Evolutionary conservation across 2,113 vertebrate species (phyloP).

Genomic region (Tautogolabrus adspersus): DNA sequence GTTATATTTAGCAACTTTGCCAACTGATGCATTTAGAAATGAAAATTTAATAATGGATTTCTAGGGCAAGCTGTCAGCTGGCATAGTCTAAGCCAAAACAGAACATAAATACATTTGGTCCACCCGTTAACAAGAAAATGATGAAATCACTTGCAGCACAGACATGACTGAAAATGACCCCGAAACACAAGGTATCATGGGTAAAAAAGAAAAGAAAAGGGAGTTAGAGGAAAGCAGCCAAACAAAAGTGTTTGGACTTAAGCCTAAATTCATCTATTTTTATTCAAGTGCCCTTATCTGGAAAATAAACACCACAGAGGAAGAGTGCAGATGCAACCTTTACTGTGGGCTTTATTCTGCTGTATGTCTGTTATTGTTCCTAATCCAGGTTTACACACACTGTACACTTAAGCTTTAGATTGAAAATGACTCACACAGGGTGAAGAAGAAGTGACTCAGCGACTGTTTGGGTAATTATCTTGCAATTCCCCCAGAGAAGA

Average conservation of each 20-base stretch:
- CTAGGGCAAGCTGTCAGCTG: background rate
- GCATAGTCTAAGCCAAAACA: background rate
- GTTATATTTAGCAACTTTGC: slow-evolving; percentile 7
- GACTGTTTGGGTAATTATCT: background rate
- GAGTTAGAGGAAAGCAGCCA: background rate
- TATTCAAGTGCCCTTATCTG: background rate
- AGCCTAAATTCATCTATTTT: background rate
- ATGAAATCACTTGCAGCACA: background rate
- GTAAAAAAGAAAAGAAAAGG: background rate
- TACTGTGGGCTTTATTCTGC: background rate
- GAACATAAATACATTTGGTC: too few species aligned
- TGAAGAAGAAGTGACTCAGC: background rate
- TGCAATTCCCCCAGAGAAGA: background rate
- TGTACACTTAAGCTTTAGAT: background rate
- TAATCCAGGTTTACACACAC: background rate
- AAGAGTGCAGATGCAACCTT: background rate
- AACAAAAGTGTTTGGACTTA: background rate
- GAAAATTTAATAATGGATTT: slow-evolving; percentile 24
- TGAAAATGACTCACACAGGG: rapidly evolving
- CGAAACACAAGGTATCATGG: background rate
- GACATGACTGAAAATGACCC: background rate
- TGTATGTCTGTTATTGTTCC: background rate
- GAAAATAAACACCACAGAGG: background rate
- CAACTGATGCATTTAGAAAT: background rate
- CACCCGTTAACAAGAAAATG: background rate